Evolutionary conservation across 2,888 invertebrate species (phyloP).

Genomic region (Balanococcus diminutus): DNA sequence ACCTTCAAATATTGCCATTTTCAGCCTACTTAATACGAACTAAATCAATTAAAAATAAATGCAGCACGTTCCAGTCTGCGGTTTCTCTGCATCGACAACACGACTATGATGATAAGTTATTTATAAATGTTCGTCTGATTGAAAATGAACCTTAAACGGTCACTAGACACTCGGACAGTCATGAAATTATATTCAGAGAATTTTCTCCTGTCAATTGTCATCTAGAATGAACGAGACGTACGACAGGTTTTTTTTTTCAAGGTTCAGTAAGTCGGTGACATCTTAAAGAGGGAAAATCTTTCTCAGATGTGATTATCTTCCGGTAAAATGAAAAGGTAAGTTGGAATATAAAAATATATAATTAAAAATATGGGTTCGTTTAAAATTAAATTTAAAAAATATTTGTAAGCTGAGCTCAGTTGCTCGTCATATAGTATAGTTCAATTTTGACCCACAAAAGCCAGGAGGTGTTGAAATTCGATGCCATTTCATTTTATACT

Average conservation of each 20-base stretch:
- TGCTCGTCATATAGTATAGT: no score
- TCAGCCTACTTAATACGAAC: conserved; percentile 25
- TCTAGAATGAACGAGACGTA: not conserved
- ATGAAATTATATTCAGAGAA: not conserved
- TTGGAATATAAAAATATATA: not conserved
- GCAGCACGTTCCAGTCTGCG: conserved; percentile 29
- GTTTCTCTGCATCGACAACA: not conserved
- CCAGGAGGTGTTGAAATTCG: no score
- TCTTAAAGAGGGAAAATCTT: not conserved
- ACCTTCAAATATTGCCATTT: conserved; percentile 19
- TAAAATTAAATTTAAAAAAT: no score
- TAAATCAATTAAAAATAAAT: conserved; percentile 23
- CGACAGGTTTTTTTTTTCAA: not conserved
- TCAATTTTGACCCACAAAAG: no score
- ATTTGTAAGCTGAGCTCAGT: no score
- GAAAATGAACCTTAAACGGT: conserved; percentile 31
- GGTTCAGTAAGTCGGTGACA: not conserved
- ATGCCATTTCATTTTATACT: not conserved
- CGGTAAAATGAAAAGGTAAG: not conserved
- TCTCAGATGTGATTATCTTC: not conserved
- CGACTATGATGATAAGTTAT: not conserved
- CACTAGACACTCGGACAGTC: conserved; percentile 1
- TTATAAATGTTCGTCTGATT: not conserved
- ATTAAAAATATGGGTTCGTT: not conserved
- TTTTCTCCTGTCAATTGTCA: conserved; percentile 16